Evolutionary conservation across 2,797 vertebrate genomes (phyloP).

Genomic region (Xenops minutus): DNA sequence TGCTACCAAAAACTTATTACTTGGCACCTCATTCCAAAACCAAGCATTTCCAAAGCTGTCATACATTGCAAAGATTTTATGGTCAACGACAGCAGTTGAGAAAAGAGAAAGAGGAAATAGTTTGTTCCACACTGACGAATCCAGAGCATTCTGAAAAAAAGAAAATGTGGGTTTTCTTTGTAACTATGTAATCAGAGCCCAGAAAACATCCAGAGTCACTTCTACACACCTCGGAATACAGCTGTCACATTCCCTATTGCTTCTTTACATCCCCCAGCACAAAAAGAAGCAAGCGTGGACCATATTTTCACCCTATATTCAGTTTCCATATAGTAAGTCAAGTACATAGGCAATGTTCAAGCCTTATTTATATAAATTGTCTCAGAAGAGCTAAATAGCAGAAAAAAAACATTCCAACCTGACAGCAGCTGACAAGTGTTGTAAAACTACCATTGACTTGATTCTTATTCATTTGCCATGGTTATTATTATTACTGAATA

Average conservation of each 20-base stretch:
- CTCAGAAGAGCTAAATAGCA: background rate
- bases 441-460: background rate
- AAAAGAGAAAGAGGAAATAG: background rate
- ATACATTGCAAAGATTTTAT: background rate
- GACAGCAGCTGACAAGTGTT: background rate
- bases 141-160: background rate
- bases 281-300: background rate
- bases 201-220: background rate
- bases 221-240: background rate
- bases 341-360: background rate
- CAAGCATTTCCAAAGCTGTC: background rate
- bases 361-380: background rate
- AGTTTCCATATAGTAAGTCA: background rate
- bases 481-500: background rate
- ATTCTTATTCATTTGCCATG: background rate
- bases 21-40: background rate
- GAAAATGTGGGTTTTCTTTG: background rate
- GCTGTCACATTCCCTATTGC: background rate
- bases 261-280: background rate
- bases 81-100: background rate
- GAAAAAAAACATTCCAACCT: background rate
- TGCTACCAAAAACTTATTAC: background rate
- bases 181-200: background rate
- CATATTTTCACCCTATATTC: background rate
- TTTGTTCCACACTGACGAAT: background rate